Evolutionary conservation across 2,797 vertebrate species (phyloP).

Genomic region (Gila robusta): DNA sequence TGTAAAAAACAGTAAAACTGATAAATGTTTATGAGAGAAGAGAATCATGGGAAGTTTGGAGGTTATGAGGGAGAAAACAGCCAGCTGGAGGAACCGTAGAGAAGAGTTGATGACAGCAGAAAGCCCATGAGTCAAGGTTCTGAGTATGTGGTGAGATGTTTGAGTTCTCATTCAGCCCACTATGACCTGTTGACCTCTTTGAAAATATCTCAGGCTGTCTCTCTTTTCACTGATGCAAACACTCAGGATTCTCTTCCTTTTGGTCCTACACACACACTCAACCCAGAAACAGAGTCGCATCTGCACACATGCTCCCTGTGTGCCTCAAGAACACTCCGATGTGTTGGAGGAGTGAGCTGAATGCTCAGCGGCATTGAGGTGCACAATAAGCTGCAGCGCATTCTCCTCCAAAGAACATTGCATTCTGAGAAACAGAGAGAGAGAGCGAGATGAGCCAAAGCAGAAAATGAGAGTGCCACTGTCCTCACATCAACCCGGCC

Average conservation of each 20-base stretch:
- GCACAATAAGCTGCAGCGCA: slow-evolving; percentile 49
- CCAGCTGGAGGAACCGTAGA: not conserved
- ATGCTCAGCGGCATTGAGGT: slow-evolving; percentile 44
- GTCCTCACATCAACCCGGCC: not conserved
- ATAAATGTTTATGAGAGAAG: not conserved
- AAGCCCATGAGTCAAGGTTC: slow-evolving; percentile 10
- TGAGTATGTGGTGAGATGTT: not conserved
- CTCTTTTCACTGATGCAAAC: not conserved
- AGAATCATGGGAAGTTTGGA: not conserved
- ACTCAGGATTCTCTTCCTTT: slow-evolving; percentile 4
- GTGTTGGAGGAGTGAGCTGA: slow-evolving; percentile 46
- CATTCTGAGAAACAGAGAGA: slow-evolving; percentile 14
- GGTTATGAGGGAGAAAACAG: not conserved
- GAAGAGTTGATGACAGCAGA: slow-evolving; percentile 30
- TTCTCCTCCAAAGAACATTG: slow-evolving; percentile 42
- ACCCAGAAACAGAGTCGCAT: slow-evolving; percentile 26
- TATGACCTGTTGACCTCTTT: slow-evolving; percentile 9
- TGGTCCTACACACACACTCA: slow-evolving; percentile 21
- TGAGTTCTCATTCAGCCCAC: slow-evolving; percentile 5
- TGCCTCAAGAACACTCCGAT: slow-evolving; percentile 39
- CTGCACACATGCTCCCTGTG: slow-evolving; percentile 33
- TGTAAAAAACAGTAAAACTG: not conserved
- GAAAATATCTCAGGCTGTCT: slow-evolving; percentile 11
- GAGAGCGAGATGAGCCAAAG: slow-evolving; percentile 3
- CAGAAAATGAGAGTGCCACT: slow-evolving; percentile 3